phyloP scores from a whole-genome alignment of 2,113 vertebrate species.

The Paraplagusia blochii region DNA sequence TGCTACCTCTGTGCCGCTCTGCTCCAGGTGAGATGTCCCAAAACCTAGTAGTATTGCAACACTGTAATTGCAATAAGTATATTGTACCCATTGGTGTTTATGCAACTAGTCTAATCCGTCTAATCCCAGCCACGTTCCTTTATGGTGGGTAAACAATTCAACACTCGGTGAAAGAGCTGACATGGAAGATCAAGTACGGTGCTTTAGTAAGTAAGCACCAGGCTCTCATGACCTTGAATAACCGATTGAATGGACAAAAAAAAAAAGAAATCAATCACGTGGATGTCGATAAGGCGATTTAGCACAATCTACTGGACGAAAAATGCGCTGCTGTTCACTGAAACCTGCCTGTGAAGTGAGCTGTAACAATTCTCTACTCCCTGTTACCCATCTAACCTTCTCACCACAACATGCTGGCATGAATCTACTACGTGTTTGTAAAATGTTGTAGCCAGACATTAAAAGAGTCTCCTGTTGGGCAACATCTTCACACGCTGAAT shows the following conservation, averaged over 20 bases:
- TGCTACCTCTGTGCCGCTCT: conserved; percentile 87
- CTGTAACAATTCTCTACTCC: conserved; percentile 5
- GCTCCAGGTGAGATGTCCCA: conserved; percentile 81
- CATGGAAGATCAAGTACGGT: no score
- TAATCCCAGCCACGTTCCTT: no score
- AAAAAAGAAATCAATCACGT: no score
- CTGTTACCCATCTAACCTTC: not conserved
- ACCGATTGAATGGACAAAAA: no score
- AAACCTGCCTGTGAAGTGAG: conserved; percentile 37
- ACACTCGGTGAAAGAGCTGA: no score
- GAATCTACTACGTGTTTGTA: not conserved
- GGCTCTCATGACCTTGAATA: conserved; percentile 14
- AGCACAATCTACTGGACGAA: not conserved
- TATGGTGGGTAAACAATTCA: no score
- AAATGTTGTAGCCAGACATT: not conserved
- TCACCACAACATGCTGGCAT: not conserved
- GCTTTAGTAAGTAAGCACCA: no score
- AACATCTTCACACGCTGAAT: no score
- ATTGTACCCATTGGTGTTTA: no score
- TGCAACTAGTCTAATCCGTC: no score
- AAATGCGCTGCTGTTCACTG: conserved; percentile 21
- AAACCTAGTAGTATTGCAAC: not conserved
- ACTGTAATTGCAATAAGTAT: no score
- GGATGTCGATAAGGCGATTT: not conserved
- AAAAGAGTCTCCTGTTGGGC: no score